Conservation (phyloP, 2,113 vertebrate genomes). For the Ginglymostoma cirratum region DNA sequence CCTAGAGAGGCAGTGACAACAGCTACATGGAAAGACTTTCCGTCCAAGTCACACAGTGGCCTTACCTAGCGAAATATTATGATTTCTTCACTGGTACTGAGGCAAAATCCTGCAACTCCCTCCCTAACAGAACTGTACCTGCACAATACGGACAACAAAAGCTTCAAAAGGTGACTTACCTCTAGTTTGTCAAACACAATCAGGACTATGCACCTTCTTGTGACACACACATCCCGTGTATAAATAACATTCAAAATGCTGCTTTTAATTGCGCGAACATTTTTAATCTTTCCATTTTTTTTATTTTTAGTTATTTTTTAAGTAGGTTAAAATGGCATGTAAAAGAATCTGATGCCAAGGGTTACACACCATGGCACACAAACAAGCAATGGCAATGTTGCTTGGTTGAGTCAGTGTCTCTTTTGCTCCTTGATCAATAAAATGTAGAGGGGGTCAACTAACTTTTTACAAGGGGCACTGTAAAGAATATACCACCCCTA, state of each 20-base stretch:
- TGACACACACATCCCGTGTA: too few relatives aligned
- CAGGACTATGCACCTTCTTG: neutral
- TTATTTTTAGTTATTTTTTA: too few relatives aligned
- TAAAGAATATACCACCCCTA: neutral
- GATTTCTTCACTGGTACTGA: too few relatives aligned
- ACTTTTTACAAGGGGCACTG: neutral
- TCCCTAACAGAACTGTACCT: too few relatives aligned
- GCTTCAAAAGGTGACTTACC: too few relatives aligned
- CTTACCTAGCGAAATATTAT: too few relatives aligned
- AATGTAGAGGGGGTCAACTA: neutral
- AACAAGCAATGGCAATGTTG: neutral
- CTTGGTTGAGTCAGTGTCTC: neutral
- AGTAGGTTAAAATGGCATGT: neutral
- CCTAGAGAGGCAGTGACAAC: too few relatives aligned
- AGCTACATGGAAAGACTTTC: too few relatives aligned
- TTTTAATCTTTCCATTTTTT: neutral
- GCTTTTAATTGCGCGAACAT: neutral
- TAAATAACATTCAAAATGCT: neutral
- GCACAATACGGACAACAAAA: neutral
- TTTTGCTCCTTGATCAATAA: neutral
- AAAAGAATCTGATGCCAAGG: neutral
- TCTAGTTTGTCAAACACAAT: neutral
- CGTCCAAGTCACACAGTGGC: too few relatives aligned
- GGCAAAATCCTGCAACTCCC: too few relatives aligned
- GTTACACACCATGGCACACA: neutral